Evolutionary conservation across 2,113 vertebrate species (phyloP).

Genomic region (Lucifuga dentata): DNA sequence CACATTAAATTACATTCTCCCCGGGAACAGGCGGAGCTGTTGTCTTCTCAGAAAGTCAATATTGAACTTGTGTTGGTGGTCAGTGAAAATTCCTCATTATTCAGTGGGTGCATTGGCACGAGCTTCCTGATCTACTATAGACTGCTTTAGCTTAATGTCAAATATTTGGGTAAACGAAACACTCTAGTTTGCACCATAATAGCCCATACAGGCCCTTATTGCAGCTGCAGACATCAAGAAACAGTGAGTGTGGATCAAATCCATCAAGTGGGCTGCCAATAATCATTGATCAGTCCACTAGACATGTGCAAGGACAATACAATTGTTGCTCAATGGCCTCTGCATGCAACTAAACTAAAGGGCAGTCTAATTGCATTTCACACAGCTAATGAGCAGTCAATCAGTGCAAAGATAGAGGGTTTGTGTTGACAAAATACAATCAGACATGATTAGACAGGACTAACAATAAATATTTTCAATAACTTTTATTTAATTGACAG

Average conservation of each 20-base stretch:
- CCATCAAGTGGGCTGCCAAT: slow-evolving; percentile 46
- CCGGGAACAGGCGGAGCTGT: slow-evolving; percentile 18
- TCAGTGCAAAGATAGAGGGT: slow-evolving; percentile 29
- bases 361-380: slow-evolving; percentile 71
- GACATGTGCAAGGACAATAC: slow-evolving; percentile 54
- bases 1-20: slow-evolving; percentile 27
- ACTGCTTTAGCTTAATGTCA: slow-evolving; percentile 69
- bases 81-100: slow-evolving; percentile 61
- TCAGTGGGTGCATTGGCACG: slow-evolving; percentile 48
- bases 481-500: slow-evolving; percentile 25
- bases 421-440: slow-evolving; percentile 63
- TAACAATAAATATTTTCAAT: slow-evolving; percentile 42
- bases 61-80: slow-evolving; percentile 75
- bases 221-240: slow-evolving; percentile 37
- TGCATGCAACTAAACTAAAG: slow-evolving; percentile 31
- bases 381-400: slow-evolving; percentile 41
- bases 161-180: slow-evolving; percentile 77
- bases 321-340: slow-evolving; percentile 45
- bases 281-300: slow-evolving; percentile 64
- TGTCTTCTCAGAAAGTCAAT: slow-evolving; percentile 64
- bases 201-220: slow-evolving; percentile 5
- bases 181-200: slow-evolving; percentile 77
- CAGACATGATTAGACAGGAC: slow-evolving; percentile 71
- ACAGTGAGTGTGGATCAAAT: slow-evolving; percentile 25
- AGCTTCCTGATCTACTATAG: slow-evolving; percentile 67